Percentiles rank a stretch among this genome's conserved stretches.
Evolutionary conservation across 2,797 vertebrate species (phyloP).

Genomic region (Sandelia bainsii): DNA sequence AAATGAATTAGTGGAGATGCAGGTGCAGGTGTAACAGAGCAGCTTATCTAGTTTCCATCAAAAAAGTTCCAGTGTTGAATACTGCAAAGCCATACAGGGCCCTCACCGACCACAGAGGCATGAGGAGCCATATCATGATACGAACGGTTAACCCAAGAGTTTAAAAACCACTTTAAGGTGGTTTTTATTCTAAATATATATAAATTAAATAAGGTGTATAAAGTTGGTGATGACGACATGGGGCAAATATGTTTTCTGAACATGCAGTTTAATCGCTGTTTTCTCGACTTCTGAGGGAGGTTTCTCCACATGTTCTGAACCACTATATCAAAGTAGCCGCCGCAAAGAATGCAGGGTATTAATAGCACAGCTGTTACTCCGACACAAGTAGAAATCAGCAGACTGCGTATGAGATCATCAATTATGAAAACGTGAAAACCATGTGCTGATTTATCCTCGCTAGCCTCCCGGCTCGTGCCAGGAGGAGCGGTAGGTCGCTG

Average conservation of each 20-base stretch:
- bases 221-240: background rate
- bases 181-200: background rate
- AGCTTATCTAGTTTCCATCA: background rate
- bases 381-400: slow-evolving; percentile 39
- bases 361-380: slow-evolving; percentile 29
- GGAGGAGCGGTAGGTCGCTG: slow-evolving; percentile 8
- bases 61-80: slow-evolving; percentile 53
- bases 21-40: background rate
- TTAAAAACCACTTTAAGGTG: background rate
- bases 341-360: background rate
- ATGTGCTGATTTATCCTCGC: slow-evolving; percentile 61
- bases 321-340: background rate
- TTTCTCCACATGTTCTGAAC: background rate
- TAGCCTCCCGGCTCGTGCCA: slow-evolving; percentile 11
- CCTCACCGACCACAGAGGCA: slow-evolving; percentile 23
- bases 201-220: background rate
- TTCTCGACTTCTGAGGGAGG: too few species aligned
- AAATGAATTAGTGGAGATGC: background rate
- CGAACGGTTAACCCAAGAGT: background rate
- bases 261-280: background rate
- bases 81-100: slow-evolving; percentile 52
- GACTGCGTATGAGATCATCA: slow-evolving; percentile 56
- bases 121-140: slow-evolving; percentile 36
- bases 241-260: background rate
- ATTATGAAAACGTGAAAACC: slow-evolving; percentile 67